Evolutionary conservation across 2,113 vertebrate genomes (phyloP).

Genomic region (Paedocypris sp.): DNA sequence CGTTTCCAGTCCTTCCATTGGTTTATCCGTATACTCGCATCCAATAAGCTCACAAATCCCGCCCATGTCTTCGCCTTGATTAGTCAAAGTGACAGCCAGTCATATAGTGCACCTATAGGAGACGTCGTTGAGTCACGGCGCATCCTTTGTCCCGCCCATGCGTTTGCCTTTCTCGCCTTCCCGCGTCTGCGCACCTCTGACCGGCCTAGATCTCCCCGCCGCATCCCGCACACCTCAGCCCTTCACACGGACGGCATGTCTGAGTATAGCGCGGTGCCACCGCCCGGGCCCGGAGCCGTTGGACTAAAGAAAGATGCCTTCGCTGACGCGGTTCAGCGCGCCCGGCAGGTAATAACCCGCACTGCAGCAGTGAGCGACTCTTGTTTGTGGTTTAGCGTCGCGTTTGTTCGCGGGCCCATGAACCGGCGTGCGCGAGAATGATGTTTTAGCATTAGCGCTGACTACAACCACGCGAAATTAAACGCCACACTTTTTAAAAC

Average conservation of each 20-base stretch:
- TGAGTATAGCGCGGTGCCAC: slow-evolving; percentile 60
- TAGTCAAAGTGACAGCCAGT: slow-evolving; percentile 39
- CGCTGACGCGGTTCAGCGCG: slow-evolving; percentile 81
- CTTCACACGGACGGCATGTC: slow-evolving; percentile 58
- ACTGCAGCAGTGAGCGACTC: not conserved
- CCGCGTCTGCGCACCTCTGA: slow-evolving; percentile 59
- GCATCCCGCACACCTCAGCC: slow-evolving; percentile 19
- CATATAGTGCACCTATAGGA: slow-evolving; percentile 26
- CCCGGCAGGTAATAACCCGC: slow-evolving; percentile 69
- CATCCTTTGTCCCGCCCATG: slow-evolving; percentile 21
- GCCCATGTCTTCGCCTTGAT: slow-evolving; percentile 28
- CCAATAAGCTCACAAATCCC: not conserved
- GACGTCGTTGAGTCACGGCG: not conserved
- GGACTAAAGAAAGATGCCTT: slow-evolving; percentile 80
- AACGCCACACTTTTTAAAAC: too few relatives aligned
- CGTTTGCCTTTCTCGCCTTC: slow-evolving; percentile 57
- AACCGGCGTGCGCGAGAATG: not conserved
- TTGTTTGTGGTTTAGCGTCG: not conserved
- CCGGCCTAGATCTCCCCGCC: slow-evolving; percentile 38
- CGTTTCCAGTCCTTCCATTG: not conserved
- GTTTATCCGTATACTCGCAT: not conserved
- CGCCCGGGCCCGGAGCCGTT: slow-evolving; percentile 58
- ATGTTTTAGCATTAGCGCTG: not conserved
- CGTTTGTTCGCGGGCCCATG: not conserved
- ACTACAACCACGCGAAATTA: too few relatives aligned